Conservation (phyloP, 2,113 vertebrate species). For the Saiga tatarica region DNA sequence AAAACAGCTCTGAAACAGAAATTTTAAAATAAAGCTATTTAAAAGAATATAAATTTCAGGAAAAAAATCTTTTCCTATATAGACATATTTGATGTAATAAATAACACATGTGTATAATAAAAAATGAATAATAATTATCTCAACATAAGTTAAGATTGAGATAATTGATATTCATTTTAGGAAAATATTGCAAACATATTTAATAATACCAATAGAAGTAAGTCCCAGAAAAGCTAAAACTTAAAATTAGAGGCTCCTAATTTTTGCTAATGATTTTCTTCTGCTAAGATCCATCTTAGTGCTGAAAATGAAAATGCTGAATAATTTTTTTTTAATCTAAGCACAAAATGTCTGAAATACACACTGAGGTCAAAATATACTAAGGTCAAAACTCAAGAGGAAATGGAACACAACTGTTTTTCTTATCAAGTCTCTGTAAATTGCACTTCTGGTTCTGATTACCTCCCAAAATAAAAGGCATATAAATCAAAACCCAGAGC, state of each 20-base stretch:
- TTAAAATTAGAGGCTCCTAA: neutral
- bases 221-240: neutral
- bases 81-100: neutral
- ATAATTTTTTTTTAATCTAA: neutral
- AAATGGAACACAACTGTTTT: neutral
- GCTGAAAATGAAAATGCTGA: neutral
- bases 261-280: neutral
- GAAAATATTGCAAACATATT: neutral
- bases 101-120: neutral
- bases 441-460: neutral
- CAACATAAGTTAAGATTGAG: neutral
- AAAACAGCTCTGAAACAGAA: neutral
- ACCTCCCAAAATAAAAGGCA: neutral
- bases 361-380: neutral
- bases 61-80: neutral
- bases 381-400: neutral
- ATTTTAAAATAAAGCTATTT: neutral
- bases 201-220: neutral
- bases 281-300: neutral
- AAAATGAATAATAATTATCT: neutral
- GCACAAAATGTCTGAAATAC: neutral
- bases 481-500: neutral
- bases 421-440: neutral
- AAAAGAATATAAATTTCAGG: neutral
- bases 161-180: neutral